Conservation (phyloP, 2,113 vertebrate species). For the Erythrocercus mccallii region DNA sequence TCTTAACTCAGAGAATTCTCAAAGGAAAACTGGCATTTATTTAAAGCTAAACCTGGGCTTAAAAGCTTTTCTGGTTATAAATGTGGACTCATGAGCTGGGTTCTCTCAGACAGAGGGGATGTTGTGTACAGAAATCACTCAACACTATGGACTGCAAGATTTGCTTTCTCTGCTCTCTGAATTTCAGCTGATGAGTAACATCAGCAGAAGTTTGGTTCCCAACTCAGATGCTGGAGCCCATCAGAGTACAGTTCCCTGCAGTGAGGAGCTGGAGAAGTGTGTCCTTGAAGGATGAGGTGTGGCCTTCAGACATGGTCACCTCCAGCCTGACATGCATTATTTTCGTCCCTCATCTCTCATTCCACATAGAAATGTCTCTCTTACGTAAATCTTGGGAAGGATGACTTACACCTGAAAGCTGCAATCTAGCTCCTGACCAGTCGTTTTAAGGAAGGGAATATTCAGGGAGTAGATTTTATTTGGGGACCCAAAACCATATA, state of each 20-base stretch:
- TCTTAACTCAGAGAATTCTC: neutral
- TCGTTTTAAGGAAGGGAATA: neutral
- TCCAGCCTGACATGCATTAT: neutral
- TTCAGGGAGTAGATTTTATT: neutral
- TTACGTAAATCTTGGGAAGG: neutral
- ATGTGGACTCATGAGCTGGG: neutral
- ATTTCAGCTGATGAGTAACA: neutral
- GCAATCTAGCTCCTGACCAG: neutral
- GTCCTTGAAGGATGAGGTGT: neutral
- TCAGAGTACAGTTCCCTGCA: neutral
- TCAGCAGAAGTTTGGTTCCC: neutral
- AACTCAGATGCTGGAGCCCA: neutral
- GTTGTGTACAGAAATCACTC: neutral
- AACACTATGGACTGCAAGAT: neutral
- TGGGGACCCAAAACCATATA: neutral
- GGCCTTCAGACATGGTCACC: neutral
- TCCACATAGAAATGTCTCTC: neutral
- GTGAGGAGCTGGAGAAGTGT: neutral
- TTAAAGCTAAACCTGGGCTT: conserved; percentile 32
- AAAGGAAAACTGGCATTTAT: conserved; percentile 21
- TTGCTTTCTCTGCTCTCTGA: neutral
- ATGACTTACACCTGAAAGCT: neutral
- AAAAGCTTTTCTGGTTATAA: conserved; percentile 34
- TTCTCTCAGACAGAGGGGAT: neutral
- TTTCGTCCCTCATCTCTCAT: neutral